Percentiles rank a stretch among this genome's conserved stretches.
phyloP scores from a whole-genome alignment of 2,888 invertebrate genomes.

The Lithophane socia region DNA sequence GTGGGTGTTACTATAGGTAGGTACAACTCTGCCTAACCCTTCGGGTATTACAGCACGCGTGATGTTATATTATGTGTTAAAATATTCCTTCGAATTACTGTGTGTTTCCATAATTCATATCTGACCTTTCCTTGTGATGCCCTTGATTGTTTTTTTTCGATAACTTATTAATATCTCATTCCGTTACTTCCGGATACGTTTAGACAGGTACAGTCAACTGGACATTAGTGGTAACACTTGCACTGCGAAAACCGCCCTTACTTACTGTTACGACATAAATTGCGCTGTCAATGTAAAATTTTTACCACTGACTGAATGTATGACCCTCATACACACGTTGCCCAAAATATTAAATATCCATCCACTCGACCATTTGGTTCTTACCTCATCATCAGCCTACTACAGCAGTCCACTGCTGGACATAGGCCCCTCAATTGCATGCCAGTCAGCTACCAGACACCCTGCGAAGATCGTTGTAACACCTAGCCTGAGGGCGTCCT shows the following conservation, averaged over 20 bases:
- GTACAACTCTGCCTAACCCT: no score
- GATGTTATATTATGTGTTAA: neutral
- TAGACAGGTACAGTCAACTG: neutral
- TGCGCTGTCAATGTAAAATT: neutral
- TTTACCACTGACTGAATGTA: neutral
- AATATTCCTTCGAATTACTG: slow-evolving; percentile 10
- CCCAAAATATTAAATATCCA: no score
- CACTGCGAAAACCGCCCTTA: neutral
- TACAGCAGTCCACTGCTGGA: no score
- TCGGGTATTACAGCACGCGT: neutral
- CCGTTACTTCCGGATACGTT: slow-evolving; percentile 24
- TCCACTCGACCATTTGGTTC: no score
- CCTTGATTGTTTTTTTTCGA: slow-evolving; percentile 23
- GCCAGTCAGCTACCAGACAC: no score
- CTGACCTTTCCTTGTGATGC: slow-evolving; percentile 20
- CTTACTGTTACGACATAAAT: neutral
- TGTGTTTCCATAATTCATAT: slow-evolving; percentile 21
- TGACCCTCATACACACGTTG: neutral
- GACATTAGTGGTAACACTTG: neutral
- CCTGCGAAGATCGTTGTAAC: no score
- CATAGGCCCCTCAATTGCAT: no score
- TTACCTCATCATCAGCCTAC: neutral
- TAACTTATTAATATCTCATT: neutral
- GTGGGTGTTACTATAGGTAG: no score
- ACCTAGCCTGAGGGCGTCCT: no score